Conservation (phyloP, 2,113 vertebrate genomes). For the Siniperca chuatsi region DNA sequence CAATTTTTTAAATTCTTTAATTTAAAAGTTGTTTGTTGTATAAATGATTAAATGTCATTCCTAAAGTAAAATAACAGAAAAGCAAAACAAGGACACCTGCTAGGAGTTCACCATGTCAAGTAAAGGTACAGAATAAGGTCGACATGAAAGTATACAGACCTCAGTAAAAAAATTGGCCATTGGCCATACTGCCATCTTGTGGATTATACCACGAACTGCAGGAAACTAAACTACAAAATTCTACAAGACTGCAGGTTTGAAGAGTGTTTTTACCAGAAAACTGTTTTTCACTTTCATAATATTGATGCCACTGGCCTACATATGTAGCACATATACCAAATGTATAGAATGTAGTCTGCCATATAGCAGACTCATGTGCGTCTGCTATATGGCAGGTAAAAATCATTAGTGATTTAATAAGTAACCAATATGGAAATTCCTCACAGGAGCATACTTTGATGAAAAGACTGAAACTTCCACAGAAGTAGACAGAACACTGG, state of each 20-base stretch:
- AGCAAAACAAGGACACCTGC: not conserved
- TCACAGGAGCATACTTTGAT: not conserved
- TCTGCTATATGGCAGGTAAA: not conserved
- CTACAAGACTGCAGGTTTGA: not conserved
- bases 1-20: not conserved
- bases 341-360: not conserved
- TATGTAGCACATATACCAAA: not conserved
- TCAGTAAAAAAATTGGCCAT: not conserved
- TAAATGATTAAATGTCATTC: not conserved
- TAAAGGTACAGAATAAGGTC: no score
- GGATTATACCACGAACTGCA: slow-evolving; percentile 1
- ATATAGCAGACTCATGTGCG: no score
- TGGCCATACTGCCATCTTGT: slow-evolving; percentile 29
- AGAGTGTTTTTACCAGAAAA: not conserved
- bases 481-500: not conserved
- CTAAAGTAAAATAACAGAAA: not conserved
- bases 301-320: not conserved
- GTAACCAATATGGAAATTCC: not conserved
- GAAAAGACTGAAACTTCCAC: not conserved
- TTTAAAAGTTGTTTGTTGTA: not conserved
- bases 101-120: not conserved
- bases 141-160: not conserved
- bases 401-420: not conserved
- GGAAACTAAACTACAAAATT: not conserved
- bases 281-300: not conserved